These are phyloP conservation scores for Margaritifera margaritifera DNA, from an alignment of 2,888 invertebrate species.

Conservation along the genomic window DNA sequence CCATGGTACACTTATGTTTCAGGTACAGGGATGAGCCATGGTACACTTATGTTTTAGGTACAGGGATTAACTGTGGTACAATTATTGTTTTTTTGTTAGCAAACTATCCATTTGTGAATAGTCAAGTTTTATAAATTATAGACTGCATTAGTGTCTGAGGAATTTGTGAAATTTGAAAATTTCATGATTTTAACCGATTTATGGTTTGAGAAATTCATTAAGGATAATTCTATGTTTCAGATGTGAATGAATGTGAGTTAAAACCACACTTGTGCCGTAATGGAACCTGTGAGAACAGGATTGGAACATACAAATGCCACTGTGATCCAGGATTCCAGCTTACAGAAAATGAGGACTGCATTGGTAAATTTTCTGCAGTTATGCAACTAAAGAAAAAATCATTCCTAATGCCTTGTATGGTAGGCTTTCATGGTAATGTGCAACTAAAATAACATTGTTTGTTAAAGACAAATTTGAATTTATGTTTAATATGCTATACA, in stretches of 20 bases:
- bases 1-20: too few relatives aligned
- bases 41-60: too few relatives aligned
- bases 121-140: too few relatives aligned
- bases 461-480: neutral
- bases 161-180: too few relatives aligned
- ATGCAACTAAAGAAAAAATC: neutral
- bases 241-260: constrained; percentile 88
- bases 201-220: too few relatives aligned
- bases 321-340: constrained; percentile 84
- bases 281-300: constrained; percentile 87
- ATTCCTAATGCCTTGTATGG: neutral
- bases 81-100: too few relatives aligned
- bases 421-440: neutral
- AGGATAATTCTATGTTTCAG: constrained; percentile 68
- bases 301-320: constrained; percentile 86
- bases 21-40: too few relatives aligned
- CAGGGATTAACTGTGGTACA: too few relatives aligned
- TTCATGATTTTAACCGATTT: too few relatives aligned
- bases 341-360: constrained; percentile 85
- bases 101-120: too few relatives aligned
- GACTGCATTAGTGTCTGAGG: too few relatives aligned
- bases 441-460: neutral
- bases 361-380: constrained; percentile 74
- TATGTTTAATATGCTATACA: neutral
- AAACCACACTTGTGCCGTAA: constrained; percentile 84